A percentile compares a stretch with the other conserved stretches of the same genome.
Evolutionary conservation across 2,797 vertebrate species (phyloP).

Genomic region (Scolopax bukidnonensis): DNA sequence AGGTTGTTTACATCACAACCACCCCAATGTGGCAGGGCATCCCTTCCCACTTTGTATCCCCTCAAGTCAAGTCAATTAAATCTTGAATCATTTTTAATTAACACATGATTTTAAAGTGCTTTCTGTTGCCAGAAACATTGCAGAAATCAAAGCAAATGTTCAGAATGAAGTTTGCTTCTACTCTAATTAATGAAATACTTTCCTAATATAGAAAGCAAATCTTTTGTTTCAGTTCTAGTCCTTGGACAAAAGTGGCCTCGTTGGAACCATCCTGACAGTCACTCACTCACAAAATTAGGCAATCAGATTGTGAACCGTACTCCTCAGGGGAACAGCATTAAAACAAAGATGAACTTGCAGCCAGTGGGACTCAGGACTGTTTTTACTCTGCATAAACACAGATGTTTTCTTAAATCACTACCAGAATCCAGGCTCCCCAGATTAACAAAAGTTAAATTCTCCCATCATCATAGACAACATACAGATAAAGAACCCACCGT

Average conservation of each 20-base stretch:
- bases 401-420: conserved; percentile 4
- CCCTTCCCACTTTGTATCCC: not conserved
- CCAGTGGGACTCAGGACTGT: not conserved
- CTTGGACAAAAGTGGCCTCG: not conserved
- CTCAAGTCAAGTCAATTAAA: not conserved
- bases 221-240: not conserved
- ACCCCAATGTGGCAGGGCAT: not conserved
- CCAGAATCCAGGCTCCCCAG: not conserved
- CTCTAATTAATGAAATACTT: not conserved
- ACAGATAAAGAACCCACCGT: not conserved
- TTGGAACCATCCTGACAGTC: not conserved
- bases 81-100: not conserved
- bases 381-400: conserved; percentile 13
- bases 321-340: not conserved
- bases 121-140: not conserved
- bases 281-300: not conserved
- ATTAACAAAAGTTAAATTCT: not conserved
- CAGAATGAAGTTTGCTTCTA: not conserved
- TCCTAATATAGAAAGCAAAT: not conserved
- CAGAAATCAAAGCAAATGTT: not conserved
- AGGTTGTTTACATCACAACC: not conserved
- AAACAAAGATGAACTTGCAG: not conserved
- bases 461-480: not conserved
- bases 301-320: not conserved
- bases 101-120: not conserved